Base-by-base conservation (phyloP, 2,113 vertebrate genomes). In the Rhea americana region DNA sequence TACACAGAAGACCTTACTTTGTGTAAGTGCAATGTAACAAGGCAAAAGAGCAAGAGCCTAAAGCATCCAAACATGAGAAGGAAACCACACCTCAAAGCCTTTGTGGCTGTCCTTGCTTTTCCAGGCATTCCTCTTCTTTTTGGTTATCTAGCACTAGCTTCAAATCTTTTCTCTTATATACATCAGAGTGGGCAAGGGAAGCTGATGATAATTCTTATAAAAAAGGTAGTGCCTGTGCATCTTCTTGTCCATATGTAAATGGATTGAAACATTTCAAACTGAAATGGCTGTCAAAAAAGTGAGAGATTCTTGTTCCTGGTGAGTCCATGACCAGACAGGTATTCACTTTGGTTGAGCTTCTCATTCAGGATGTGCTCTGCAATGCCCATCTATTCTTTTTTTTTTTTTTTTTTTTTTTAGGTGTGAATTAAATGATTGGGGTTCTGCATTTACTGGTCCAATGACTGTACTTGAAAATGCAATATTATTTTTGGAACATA, bases 401-500 rank as follows among this genome's bases (percentile, higher is more conserved):
- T 71, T 92, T 93, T 91, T 96, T 89, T n/a, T 66, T 90, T 85
- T 93, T 62, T 71, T 92, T 93, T 91, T 96, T 89, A n/a, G n/a
- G 82, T 71, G 56, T 59, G 81, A 95, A 41, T 78, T 78, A 94
- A 96, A 93, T 92, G 79, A 96, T 88, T 51, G 89, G n/a, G 41
- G 13, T 95, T 96, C 94, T 96, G 95, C 86, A 91, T 96, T 94
- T 58, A 8, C 83, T 93, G 89, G 51, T 87, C 81, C 89, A 81
- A 22, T 88, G 71, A 94, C 86, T 95, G 90, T 91, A 47, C 55
- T 94, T 95, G 89, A 93, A 96, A 85, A 71, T 58, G 39, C 80
- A 91, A 45, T 76, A 82, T 95, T 95, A 94, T 93, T 96, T 97
- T 89, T 89, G 90, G 86, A 97, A 84, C 91, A 93, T 51, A 86